Conservation (phyloP, 2,888 invertebrate species). For the Rhodophaea formosa region DNA sequence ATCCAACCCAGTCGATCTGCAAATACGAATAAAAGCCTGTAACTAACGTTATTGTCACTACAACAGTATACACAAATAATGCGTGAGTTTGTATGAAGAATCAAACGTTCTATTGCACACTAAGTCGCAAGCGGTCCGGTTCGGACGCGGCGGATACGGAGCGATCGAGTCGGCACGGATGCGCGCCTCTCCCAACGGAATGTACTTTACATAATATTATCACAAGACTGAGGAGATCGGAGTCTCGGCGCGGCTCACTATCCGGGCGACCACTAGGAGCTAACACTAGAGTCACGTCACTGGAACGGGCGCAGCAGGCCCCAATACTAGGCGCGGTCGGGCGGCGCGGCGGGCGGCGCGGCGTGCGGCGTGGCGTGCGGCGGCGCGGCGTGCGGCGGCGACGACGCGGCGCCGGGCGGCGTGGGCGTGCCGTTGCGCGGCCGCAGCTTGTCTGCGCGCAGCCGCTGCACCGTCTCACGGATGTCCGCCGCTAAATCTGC, state of each 20-base stretch:
- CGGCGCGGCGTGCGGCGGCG: constrained; percentile 36
- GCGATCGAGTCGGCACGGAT: constrained; percentile 32
- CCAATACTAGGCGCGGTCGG: constrained; percentile 49
- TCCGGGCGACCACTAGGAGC: constrained; percentile 34
- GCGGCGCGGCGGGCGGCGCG: constrained; percentile 44
- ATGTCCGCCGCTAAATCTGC: constrained; percentile 72
- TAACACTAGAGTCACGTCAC: constrained; percentile 21
- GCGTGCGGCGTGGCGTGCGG: constrained; percentile 35
- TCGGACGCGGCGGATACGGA: constrained; percentile 31
- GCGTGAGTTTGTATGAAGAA: constrained; percentile 37
- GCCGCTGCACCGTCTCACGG: constrained; percentile 74
- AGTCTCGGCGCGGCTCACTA: constrained; percentile 32
- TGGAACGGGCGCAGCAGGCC: constrained; percentile 20
- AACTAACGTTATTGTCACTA: constrained; percentile 68
- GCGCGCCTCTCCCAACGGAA: constrained; percentile 53
- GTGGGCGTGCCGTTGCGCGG: constrained; percentile 65
- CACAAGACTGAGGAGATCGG: constrained; percentile 70
- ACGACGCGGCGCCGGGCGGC: constrained; percentile 47
- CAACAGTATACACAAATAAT: constrained; percentile 59
- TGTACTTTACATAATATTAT: constrained; percentile 75
- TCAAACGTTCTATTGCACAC: constrained; percentile 45
- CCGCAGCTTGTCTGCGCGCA: constrained; percentile 72
- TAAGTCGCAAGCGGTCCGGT: constrained; percentile 26
- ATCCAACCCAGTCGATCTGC: constrained; percentile 25
- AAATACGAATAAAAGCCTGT: constrained; percentile 42